Base-by-base conservation (phyloP, 2,888 invertebrate genomes). In the Rutpela maculata region DNA sequence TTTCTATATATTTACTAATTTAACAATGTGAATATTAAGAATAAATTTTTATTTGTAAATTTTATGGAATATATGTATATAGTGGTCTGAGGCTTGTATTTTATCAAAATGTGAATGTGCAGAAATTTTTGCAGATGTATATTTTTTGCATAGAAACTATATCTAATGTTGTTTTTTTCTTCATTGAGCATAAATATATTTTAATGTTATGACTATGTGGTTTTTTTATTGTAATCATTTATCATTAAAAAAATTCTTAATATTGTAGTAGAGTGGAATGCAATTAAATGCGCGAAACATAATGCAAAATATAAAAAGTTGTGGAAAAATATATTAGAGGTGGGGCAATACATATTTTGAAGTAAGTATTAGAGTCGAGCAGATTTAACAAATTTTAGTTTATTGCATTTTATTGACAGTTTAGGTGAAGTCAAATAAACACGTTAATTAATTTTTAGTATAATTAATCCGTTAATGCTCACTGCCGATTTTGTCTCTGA, bases 1-100 rank as follows among this genome's bases (percentile, higher is more conserved):
- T 71, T 69, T 60, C 18, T 75, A 78, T 76, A 69, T 76, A 68
- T 50, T 77, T 63, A 72, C 63, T 63, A 62, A 65, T 72, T 76
- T 76, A 70, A 72, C 69, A 57, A 22, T 70, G 72, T 79, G 70
- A 74, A 78, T 76, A 74, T 65, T 26, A 70, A 69, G 69, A 68
- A 68, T 78, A 71, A 56, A 59, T 71, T 74, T 50, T 76, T 68
- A 69, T 78, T 76, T 62, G 67, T 50, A 55, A 67, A 67, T 17
- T 67, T 0, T 67, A 67, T 67, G 31, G 22, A 38, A 43, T 66
- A 26, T 67, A 75, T 81, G 80, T 82, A 79, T 77, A 81, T 80
- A 80, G 69, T 70, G 81, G 79, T 77, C 75, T 43, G 76, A 81
- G 82, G 81, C 82, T 78, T 82, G 70, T 75, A 78, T 78, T 77